These are phyloP conservation scores for Pterophyllum scalare DNA, from an alignment of 2,113 vertebrate species.

Conservation along the genomic window DNA sequence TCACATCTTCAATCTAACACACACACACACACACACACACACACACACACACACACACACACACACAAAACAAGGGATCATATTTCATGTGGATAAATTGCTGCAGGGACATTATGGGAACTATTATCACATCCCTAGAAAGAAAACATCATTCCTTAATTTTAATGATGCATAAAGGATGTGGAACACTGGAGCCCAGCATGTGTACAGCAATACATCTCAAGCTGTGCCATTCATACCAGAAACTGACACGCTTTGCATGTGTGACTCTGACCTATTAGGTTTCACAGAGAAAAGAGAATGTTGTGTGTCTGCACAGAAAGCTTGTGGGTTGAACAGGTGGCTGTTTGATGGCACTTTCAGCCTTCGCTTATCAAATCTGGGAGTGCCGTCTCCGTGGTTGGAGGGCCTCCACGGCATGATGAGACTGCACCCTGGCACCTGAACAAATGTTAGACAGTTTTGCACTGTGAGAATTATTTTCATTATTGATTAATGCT, in stretches of 20 bases:
- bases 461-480: not conserved
- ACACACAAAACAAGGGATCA: constrained; percentile 5
- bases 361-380: constrained; percentile 69
- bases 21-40: constrained; percentile 20
- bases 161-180: constrained; percentile 68
- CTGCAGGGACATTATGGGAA: constrained; percentile 44
- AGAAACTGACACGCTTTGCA: constrained; percentile 55
- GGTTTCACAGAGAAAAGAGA: constrained; percentile 65
- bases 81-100: constrained; percentile 16
- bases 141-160: constrained; percentile 67
- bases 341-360: constrained; percentile 55
- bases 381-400: constrained; percentile 51
- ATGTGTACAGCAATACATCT: constrained; percentile 48
- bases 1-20: constrained; percentile 25
- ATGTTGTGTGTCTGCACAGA: constrained; percentile 54
- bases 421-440: constrained; percentile 3
- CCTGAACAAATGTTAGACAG: not conserved
- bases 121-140: constrained; percentile 51
- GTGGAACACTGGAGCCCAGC: constrained; percentile 55
- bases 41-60: constrained; percentile 19
- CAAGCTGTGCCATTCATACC: constrained; percentile 56
- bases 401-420: constrained; percentile 40
- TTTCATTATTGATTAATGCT: not conserved
- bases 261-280: constrained; percentile 61
- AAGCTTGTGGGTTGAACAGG: constrained; percentile 58